phyloP scores from a whole-genome alignment of 2,888 invertebrate species.

The Tetragonula carbonaria region DNA sequence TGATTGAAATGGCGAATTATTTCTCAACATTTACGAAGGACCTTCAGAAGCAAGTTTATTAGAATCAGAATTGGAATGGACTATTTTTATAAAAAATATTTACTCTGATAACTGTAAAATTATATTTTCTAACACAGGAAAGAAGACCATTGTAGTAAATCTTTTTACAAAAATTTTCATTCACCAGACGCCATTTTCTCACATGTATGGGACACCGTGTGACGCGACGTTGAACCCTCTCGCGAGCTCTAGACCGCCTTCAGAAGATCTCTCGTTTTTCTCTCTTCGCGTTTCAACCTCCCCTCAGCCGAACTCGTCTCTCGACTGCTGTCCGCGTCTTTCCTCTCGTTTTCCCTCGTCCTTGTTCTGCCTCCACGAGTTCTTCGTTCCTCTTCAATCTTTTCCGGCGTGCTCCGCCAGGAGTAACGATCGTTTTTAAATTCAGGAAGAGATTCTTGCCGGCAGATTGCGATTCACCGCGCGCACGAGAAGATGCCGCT shows the following conservation, averaged over 20 bases:
- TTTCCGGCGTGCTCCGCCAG: slow-evolving; percentile 22
- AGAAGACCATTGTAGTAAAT: no score
- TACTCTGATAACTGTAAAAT: no score
- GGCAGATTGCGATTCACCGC: slow-evolving; percentile 45
- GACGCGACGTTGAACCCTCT: slow-evolving; percentile 30
- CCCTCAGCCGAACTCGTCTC: no score
- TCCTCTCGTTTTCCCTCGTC: neutral
- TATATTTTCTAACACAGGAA: no score
- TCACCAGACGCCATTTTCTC: slow-evolving; percentile 25
- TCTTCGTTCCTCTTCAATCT: slow-evolving; percentile 1
- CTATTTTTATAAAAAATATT: no score
- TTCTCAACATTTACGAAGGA: no score
- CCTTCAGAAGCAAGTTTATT: no score
- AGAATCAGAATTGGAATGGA: no score
- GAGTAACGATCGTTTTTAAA: slow-evolving; percentile 60
- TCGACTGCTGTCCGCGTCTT: no score
- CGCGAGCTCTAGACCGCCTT: slow-evolving; percentile 23
- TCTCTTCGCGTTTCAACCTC: neutral
- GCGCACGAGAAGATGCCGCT: slow-evolving; percentile 16
- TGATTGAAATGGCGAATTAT: no score
- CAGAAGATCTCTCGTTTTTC: slow-evolving; percentile 4
- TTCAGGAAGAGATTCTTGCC: slow-evolving; percentile 56
- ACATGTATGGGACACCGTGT: slow-evolving; percentile 36
- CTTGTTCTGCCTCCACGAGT: neutral
- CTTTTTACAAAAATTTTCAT: no score